Evolutionary conservation across 2,888 invertebrate genomes (phyloP).

Genomic region (Pterobdella sp.): DNA sequence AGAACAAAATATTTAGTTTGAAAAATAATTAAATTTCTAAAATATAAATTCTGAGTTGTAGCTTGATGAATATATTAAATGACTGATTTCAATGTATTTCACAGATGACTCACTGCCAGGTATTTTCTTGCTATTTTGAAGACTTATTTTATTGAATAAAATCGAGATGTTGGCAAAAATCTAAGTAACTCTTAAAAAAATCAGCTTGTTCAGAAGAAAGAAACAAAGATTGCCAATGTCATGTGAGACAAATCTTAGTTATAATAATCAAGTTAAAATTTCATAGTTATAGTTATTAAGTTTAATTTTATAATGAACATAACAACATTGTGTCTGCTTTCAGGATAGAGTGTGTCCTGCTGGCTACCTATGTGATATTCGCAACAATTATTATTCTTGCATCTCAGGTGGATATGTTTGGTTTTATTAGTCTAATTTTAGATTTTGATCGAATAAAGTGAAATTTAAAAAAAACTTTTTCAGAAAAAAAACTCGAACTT

Average conservation of each 20-base stretch:
- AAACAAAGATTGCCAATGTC: not conserved
- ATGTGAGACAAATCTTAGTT: not conserved
- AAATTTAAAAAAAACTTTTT: too few species aligned
- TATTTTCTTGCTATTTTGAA: too few species aligned
- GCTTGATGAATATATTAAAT: too few species aligned
- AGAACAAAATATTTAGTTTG: too few species aligned
- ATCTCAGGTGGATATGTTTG: not conserved
- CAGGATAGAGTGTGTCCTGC: not conserved
- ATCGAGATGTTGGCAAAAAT: not conserved
- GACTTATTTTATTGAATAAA: not conserved
- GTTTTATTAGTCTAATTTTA: not conserved
- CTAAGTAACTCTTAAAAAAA: not conserved
- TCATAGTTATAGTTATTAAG: not conserved
- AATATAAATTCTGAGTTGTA: too few species aligned
- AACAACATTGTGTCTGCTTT: too few species aligned
- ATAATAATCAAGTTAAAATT: not conserved
- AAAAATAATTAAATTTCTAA: too few species aligned
- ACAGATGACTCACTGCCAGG: too few species aligned
- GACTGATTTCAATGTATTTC: too few species aligned
- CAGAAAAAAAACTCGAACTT: too few species aligned
- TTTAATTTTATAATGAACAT: too few species aligned
- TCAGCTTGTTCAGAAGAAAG: not conserved
- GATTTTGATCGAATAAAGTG: not conserved
- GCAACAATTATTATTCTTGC: not conserved
- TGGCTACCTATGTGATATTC: not conserved